Base-by-base conservation (phyloP, 2,797 vertebrate species). In the Chaetodon trifasciatus region DNA sequence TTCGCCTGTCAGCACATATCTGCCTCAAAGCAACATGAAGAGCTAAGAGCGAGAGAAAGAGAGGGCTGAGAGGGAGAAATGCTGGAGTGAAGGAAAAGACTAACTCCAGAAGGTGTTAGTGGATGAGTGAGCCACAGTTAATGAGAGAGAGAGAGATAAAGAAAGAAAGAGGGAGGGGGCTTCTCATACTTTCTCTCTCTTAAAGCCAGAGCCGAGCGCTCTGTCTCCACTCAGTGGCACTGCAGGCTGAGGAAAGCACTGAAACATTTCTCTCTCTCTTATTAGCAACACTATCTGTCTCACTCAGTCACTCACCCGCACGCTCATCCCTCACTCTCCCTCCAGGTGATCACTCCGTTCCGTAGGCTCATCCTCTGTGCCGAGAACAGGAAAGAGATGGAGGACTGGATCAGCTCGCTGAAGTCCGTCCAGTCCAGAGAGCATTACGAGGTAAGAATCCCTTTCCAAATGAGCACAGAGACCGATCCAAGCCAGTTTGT, bases 361-460 rank as follows among this genome's bases (percentile, higher is more conserved):
- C 96, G 96, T 74, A 97, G 97, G 86, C 92, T 99, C 88, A 98
- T 97, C 85, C 89, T 99, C 8, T 97, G 97, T 49, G 98, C 98
- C 0, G 96, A 98, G 86, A 98, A 96, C 91, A 94, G 98, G 24
- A 97, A 98, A 90, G 98, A 99, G 90, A 99, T 99, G 98, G 98
- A 99, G 91, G 98, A 99, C 91, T 99, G 98, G 98, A 98, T 99
- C 86, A 93, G 96, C 1, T 95, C 97, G 50, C 94, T 99, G 76
- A 99, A 98, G 86, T 98, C 97, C 9, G 97, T 99, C 69, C 98
- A 99, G 94, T 98, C 97, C 88, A 96, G 98, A 89, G 98, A 99
- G 85, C 97, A 98, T 89, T 99, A 98, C 86, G 98, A 99, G 97
- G 98, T 99, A 97, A 95, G 95, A 62, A 37, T 24, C 52, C 58